Conservation (phyloP, 2,888 invertebrate species). For the Thysanoteuthis rhombus region DNA sequence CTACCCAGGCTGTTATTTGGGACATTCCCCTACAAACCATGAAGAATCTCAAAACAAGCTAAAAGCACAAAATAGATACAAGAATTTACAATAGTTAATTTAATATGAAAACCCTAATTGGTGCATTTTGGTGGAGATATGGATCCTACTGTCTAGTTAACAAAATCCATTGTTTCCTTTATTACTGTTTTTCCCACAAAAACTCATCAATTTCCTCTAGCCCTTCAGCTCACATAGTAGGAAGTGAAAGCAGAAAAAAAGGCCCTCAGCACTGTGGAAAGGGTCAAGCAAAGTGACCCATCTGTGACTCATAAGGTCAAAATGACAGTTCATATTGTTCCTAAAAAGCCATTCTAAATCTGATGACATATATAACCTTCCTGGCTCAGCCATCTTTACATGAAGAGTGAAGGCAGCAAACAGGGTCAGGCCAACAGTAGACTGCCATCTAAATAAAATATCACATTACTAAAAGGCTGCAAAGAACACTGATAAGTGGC, state of each 20-base stretch:
- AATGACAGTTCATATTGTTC: neutral
- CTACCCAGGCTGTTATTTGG: too few species aligned
- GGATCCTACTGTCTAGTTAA: neutral
- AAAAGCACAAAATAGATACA: too few species aligned
- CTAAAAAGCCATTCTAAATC: neutral
- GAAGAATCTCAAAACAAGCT: too few species aligned
- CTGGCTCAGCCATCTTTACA: neutral
- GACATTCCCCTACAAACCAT: too few species aligned
- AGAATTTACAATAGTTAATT: too few species aligned
- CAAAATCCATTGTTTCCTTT: neutral
- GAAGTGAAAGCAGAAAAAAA: neutral
- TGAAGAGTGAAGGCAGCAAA: neutral
- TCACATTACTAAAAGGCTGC: neutral
- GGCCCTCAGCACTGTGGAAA: neutral
- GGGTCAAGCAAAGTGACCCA: neutral
- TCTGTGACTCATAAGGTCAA: neutral
- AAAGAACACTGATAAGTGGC: neutral
- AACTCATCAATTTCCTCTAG: neutral
- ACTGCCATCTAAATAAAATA: neutral
- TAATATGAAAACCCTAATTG: too few species aligned
- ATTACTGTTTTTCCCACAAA: neutral
- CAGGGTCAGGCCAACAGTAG: neutral
- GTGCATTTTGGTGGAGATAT: too few species aligned
- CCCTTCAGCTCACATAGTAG: neutral
- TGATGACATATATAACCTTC: neutral